phyloP scores from a whole-genome alignment of 2,113 vertebrate species.

The Solea solea region DNA sequence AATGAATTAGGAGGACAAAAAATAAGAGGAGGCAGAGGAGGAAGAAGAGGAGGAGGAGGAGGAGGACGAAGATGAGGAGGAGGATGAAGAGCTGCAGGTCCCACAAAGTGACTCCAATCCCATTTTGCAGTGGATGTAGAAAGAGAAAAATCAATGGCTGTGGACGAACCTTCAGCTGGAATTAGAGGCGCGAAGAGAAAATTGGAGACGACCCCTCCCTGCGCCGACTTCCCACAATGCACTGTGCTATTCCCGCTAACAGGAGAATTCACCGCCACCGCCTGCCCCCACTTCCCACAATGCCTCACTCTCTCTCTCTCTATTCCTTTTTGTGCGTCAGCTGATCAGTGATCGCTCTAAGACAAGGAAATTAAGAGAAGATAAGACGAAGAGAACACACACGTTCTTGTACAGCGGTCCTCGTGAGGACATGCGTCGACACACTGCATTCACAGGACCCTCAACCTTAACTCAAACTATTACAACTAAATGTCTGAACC shows the following conservation, averaged over 20 bases:
- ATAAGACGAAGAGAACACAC: not conserved
- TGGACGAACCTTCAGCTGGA: conserved; percentile 65
- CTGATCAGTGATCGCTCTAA: not conserved
- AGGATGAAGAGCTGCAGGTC: conserved; percentile 32
- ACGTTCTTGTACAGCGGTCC: too few species aligned
- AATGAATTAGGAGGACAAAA: conserved; percentile 1
- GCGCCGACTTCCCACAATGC: conserved; percentile 47
- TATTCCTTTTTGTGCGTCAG: not conserved
- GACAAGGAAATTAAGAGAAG: not conserved
- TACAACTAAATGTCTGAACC: too few species aligned
- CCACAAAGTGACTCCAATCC: conserved; percentile 51
- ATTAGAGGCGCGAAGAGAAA: conserved; percentile 64
- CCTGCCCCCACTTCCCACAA: conserved; percentile 28
- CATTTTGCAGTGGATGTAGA: conserved; percentile 57
- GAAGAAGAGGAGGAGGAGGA: not conserved
- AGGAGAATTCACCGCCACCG: conserved; percentile 13
- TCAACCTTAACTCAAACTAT: too few species aligned
- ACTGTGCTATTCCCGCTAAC: conserved; percentile 26
- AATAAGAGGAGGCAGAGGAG: conserved; percentile 1
- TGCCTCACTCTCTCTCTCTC: not conserved
- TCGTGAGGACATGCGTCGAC: too few species aligned
- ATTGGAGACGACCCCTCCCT: conserved; percentile 45
- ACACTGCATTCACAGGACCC: too few species aligned
- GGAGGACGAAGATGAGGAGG: conserved; percentile 31
- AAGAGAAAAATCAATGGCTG: conserved; percentile 73